Base-by-base conservation (phyloP, 2,797 vertebrate species). In the Lophotriccus pileatus region DNA sequence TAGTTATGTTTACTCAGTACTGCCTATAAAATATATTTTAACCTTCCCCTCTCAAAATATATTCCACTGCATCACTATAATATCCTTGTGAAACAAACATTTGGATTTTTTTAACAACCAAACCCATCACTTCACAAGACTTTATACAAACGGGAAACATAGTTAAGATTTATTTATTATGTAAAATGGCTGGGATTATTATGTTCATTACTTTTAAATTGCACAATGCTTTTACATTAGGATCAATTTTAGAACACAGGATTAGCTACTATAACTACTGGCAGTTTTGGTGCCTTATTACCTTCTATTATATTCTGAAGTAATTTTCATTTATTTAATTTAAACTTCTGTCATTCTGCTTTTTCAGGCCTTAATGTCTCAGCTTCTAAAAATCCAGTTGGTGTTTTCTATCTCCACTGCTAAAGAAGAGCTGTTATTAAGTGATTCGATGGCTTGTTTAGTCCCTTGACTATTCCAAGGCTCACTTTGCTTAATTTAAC, bases 241-340 rank as follows among this genome's bases (percentile, higher is more conserved):
- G 96, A 91, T 90, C 94, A 89, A 86, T 97, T 97, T 97, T 96
- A 96, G 95, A 97, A 81, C 69, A 94, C 56, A 90, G 92, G 93
- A 96, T 94, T 96, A 96, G 87, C 90, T 94, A 58, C 7, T 70
- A 43, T 94, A 97, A 97, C 96, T 94, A 39, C 90, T 97, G 78
- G 73, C 87, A 96, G 88, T 97, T 97, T 87, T 60, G 94, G 95
- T 95, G 59, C 94, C 95, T 97, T 97, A 94, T 97, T 97, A 95
- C 89, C 88, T 96, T 93, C 92, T 84, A 93, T 96, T 97, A 95
- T 89, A 96, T 89, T 96, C 95, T 55, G 58, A 96, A 97, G 90
- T 94, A 94, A 96, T 97, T 97, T 93, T 97, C 90, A 93, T 97
- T 97, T 94, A 94, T 97, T 98, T 97, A 94, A 96, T 97, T 97